Conservation (phyloP, 2,797 vertebrate genomes). For the Lithobates pipiens region DNA sequence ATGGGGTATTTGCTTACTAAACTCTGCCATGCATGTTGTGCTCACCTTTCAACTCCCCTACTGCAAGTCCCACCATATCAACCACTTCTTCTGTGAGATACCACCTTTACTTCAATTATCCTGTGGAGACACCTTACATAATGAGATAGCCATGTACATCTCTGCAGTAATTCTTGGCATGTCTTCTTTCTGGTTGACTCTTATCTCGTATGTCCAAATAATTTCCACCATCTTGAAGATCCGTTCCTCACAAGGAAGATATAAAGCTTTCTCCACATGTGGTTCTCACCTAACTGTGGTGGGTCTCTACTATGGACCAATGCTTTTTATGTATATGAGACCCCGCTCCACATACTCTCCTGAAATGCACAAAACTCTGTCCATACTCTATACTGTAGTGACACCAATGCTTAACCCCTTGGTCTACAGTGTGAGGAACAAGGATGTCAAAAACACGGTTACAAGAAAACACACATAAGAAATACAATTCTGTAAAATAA, state of each 20-base stretch:
- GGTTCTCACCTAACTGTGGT: not conserved
- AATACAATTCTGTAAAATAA: too few relatives aligned
- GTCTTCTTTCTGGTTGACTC: slow-evolving; percentile 59
- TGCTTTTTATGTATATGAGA: not conserved
- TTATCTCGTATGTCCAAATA: not conserved
- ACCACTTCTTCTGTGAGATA: slow-evolving; percentile 71
- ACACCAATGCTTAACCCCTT: slow-evolving; percentile 1
- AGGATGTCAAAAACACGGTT: too few relatives aligned
- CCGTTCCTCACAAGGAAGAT: not conserved
- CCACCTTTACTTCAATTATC: slow-evolving; percentile 67
- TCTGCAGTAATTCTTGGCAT: slow-evolving; percentile 64
- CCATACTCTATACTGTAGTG: not conserved
- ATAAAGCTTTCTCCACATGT: not conserved
- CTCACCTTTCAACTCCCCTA: slow-evolving; percentile 62
- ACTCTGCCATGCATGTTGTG: slow-evolving; percentile 64
- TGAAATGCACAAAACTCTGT: not conserved
- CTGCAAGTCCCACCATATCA: slow-evolving; percentile 63
- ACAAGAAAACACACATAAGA: too few relatives aligned
- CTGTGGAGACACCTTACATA: slow-evolving; percentile 62
- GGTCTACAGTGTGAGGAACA: not conserved
- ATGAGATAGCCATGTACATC: slow-evolving; percentile 62
- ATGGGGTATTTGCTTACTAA: slow-evolving; percentile 32
- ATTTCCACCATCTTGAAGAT: not conserved
- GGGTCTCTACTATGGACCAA: not conserved
- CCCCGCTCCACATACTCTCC: not conserved